Base-by-base conservation (phyloP, 2,113 vertebrate species). In the Potamarius usumacintae region DNA sequence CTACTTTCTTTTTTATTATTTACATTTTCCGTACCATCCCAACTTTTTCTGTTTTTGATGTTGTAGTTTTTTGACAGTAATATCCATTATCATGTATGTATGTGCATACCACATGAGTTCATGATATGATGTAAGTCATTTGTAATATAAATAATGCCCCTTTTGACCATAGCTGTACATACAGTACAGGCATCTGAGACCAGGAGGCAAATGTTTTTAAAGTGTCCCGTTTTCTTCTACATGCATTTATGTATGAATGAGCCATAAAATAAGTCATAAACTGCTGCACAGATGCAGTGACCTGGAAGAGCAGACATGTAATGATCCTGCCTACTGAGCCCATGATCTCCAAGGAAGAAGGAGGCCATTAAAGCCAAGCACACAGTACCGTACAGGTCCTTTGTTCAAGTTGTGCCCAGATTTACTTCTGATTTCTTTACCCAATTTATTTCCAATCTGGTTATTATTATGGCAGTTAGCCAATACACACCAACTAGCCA, bases 221-320 rank as follows among this genome's bases (percentile, higher is more conserved):
- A 48, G 62, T 90, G 85, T 85, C 72, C 83, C 79, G 72, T 87
- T 87, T 81, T 85, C 63, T 82, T 8, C 77, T 10, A 27, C 86
- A 90, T 90, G 84, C 84, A 90, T 90, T 89, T 90, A 90, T 90
- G 88, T 90, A 90, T 90, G 90, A 90, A 74, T 34, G 79, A 85
- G 42, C 82, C 18, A 58, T 87, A 89, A 86, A 89, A 30, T 82
- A 78, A 86, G 86, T 83, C 88, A 82, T 86, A 83, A 90, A 86
- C 81, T 11, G 42, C 88, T 55, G 76, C 74, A 53, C 57, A 53
- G 78, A 65, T 48, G 9, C 81, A 63, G 67, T 78, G 88, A 71
- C 65, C 82, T 67, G 80, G 72, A 87, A 87, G 83, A 69, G 65
- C 83, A 58, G 11, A 63, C 84, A 63, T 27, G 63, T 72, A 48